These are phyloP conservation scores for Spheniscus humboldti DNA, from an alignment of 2,797 vertebrate species.

Conservation along the genomic window DNA sequence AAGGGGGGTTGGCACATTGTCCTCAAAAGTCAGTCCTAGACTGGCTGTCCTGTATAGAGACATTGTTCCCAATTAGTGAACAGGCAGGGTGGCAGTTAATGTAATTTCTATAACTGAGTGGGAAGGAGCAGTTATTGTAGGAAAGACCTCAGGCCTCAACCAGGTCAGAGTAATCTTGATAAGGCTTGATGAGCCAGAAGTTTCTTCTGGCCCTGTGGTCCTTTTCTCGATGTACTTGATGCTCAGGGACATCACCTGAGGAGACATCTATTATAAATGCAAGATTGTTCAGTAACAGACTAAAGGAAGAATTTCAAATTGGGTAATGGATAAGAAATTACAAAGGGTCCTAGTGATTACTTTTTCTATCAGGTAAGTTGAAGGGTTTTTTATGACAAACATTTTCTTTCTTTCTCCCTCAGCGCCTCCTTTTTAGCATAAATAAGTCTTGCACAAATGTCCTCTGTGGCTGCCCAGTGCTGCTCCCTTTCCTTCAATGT, in stretches of 20 bases:
- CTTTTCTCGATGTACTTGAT: neutral
- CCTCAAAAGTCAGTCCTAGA: neutral
- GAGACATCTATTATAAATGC: neutral
- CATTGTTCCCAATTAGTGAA: neutral
- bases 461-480: neutral
- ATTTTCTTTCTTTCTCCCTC: neutral
- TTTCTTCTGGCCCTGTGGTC: neutral
- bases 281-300: neutral
- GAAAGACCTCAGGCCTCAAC: neutral
- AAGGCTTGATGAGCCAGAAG: neutral
- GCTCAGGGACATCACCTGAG: neutral
- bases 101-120: neutral
- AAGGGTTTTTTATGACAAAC: neutral
- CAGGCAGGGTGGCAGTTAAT: neutral
- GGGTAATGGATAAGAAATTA: neutral
- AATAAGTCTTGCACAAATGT: neutral
- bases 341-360: neutral
- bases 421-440: neutral
- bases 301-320: neutral
- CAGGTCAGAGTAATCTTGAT: neutral
- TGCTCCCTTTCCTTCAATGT: neutral
- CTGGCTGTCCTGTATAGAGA: neutral
- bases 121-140: neutral
- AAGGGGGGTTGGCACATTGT: neutral
- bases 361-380: neutral